A percentile compares a stretch with the other conserved stretches of the same genome.
These are phyloP conservation scores for Lycia hirtaria DNA, from an alignment of 2,888 invertebrate genomes.

Conservation along the genomic window DNA sequence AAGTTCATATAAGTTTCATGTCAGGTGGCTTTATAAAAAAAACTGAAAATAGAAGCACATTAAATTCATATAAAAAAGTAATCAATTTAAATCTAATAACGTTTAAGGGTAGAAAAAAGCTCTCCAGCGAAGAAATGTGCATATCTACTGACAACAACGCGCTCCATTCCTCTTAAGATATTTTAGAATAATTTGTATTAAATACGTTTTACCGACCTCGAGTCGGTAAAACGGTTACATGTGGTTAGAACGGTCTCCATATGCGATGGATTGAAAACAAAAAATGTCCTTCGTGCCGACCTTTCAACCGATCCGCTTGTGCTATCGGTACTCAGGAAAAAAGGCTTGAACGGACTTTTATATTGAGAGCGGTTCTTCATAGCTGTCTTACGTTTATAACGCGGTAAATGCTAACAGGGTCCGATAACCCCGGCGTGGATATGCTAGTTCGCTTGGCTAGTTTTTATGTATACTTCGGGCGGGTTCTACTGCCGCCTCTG, in stretches of 20 bases:
- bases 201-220: conserved; percentile 15
- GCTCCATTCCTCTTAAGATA: too few species aligned
- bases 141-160: too few species aligned
- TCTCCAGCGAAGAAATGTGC: too few species aligned
- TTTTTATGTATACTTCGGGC: conserved; percentile 61
- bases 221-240: conserved; percentile 45
- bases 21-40: too few species aligned
- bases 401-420: conserved; percentile 81
- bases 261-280: conserved; percentile 65
- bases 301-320: conserved; percentile 72
- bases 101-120: too few species aligned
- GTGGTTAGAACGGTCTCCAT: conserved; percentile 54
- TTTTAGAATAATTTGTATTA: too few species aligned
- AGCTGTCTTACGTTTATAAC: conserved; percentile 77
- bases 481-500: conserved; percentile 59
- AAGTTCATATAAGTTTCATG: too few species aligned
- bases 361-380: conserved; percentile 79
- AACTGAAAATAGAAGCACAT: too few species aligned
- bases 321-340: conserved; percentile 79
- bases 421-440: conserved; percentile 84
- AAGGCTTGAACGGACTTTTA: conserved; percentile 82
- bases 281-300: conserved; percentile 77
- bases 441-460: conserved; percentile 66
- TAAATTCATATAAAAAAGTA: too few species aligned
- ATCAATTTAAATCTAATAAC: too few species aligned